phyloP scores from a whole-genome alignment of 2,888 invertebrate species.

The Stenoptilia bipunctidactyla region DNA sequence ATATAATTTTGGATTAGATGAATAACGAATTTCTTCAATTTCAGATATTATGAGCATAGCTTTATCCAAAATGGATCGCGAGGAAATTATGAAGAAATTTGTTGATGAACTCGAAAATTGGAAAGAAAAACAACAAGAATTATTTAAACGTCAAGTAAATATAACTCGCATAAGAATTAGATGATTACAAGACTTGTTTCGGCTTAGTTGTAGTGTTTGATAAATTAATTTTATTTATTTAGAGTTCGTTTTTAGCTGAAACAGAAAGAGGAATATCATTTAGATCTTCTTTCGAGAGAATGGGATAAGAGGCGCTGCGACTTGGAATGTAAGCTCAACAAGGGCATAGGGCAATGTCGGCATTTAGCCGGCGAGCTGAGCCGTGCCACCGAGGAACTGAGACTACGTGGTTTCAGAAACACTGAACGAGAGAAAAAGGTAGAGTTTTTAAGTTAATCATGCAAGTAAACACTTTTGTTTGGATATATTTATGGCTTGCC shows the following conservation, averaged over 20 bases:
- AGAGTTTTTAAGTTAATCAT: no score
- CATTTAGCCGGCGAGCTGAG: slow-evolving; percentile 71
- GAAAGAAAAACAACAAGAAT: slow-evolving; percentile 77
- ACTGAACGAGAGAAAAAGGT: slow-evolving; percentile 67
- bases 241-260: slow-evolving; percentile 43
- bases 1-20: no score
- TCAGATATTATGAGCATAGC: slow-evolving; percentile 29
- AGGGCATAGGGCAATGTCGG: slow-evolving; percentile 74
- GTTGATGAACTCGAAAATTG: slow-evolving; percentile 79
- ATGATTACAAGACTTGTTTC: no score
- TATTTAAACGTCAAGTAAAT: slow-evolving; percentile 73
- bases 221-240: no score
- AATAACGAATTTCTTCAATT: no score
- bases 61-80: slow-evolving; percentile 33
- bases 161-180: no score
- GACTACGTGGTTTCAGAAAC: slow-evolving; percentile 56
- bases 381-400: slow-evolving; percentile 71
- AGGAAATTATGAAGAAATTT: slow-evolving; percentile 58
- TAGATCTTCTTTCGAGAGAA: slow-evolving; percentile 64
- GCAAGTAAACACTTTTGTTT: no score
- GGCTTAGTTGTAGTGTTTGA: no score
- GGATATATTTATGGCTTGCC: no score
- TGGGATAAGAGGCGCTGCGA: slow-evolving; percentile 68
- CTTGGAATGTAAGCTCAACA: slow-evolving; percentile 68
- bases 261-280: slow-evolving; percentile 69